Base-by-base conservation (phyloP, 2,888 invertebrate genomes). In the Amitus sp. region DNA sequence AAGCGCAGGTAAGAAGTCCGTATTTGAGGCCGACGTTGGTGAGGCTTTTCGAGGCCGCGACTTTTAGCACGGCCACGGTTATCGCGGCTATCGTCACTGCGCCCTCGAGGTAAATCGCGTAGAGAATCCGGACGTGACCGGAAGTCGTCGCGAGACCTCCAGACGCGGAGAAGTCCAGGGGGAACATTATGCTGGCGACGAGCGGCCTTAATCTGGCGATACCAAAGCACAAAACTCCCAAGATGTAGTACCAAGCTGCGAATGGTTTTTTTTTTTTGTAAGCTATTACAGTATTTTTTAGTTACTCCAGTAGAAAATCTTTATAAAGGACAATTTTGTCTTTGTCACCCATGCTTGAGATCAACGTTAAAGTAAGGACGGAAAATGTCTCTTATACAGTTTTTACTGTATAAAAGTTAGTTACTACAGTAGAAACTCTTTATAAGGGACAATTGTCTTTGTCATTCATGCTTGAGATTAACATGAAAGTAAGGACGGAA, bases 111-210 rank as follows among this genome's bases (percentile, higher is more conserved):
- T 90, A 91, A 17, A 89, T 73, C 0, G 87, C 90, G 75, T 90
- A 90, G 1, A 88, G 73, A 18, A 90, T 83, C 10, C 90, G 83
- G 10, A 88, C 83, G 70, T 86, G 82, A 2, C 86, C 86, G 46
- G 84, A 80, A 19, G 88, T 87, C 17, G 82, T 84, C 5, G 88
- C 88, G 23, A 90, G 86, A 1, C 89, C 89, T 1, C 90, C 90
- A 1, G 87, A 87, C 0, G 89, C 89, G 4, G 90, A 90, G 70
- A 91, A 90, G 74, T 90, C 89, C 61, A 90, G 72, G 0, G 90
- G 90, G 72, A 90, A 91, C 81, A 90, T 83, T 15, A 88, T 74
- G 58, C 86, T 83, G 40, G 88, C 88, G 2, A 86, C 77, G 0
- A 85, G 73, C 1, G 83, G 77, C 54, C 85, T 82, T 5, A 82